These are phyloP conservation scores for Zhuqinia jingwanae DNA, from an alignment of 2,888 invertebrate genomes.

Conservation along the genomic window DNA sequence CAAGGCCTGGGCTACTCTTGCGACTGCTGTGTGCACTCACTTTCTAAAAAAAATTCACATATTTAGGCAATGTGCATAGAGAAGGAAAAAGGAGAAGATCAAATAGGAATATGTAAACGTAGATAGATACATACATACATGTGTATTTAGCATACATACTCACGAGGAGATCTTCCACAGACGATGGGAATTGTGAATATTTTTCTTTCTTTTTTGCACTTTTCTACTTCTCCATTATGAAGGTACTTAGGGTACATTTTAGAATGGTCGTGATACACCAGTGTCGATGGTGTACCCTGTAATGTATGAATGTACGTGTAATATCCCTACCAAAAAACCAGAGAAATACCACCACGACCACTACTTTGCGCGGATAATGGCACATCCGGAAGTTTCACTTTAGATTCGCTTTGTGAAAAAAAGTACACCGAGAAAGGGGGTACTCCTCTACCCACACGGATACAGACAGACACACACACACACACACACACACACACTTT, in stretches of 20 bases:
- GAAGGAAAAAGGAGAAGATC: background rate
- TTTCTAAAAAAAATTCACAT: background rate
- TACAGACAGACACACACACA: background rate
- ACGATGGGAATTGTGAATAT: slow-evolving; percentile 10
- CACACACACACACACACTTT: background rate
- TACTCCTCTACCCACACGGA: too few species aligned
- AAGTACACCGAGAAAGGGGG: background rate
- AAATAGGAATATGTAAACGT: too few species aligned
- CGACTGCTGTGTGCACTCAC: slow-evolving; percentile 12
- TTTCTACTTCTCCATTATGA: slow-evolving; percentile 8
- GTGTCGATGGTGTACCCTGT: background rate
- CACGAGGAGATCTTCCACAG: background rate
- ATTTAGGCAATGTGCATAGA: slow-evolving; percentile 15
- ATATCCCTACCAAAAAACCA: background rate
- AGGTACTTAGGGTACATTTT: slow-evolving; percentile 2
- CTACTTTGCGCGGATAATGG: slow-evolving; percentile 28
- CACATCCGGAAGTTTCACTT: slow-evolving; percentile 64
- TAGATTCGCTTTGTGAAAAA: slow-evolving; percentile 29
- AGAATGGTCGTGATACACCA: background rate
- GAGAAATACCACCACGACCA: slow-evolving; percentile 28
- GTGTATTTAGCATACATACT: too few species aligned
- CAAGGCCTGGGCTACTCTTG: background rate
- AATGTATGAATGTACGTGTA: too few species aligned
- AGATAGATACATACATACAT: background rate
- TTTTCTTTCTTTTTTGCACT: slow-evolving; percentile 1